Conservation (phyloP, 2,797 vertebrate genomes). For the Chelon labrosus region DNA sequence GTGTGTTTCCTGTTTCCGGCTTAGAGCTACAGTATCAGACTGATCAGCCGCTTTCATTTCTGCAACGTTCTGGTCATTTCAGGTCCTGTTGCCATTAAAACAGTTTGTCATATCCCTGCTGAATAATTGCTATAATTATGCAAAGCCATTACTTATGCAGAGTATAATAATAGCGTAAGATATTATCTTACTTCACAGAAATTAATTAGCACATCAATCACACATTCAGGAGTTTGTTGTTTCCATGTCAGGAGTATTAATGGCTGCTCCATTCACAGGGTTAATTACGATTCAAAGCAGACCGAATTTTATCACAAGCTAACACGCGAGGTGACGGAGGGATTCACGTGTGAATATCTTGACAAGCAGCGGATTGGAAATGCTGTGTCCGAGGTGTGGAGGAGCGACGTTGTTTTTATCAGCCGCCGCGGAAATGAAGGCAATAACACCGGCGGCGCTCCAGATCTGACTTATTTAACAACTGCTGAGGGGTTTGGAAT, state of each 20-base stretch:
- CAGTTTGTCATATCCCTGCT: constrained; percentile 14
- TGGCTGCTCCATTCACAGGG: constrained; percentile 18
- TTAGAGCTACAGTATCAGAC: too few species aligned
- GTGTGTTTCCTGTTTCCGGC: neutral
- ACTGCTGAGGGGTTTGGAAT: constrained; percentile 36
- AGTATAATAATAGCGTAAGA: constrained; percentile 48
- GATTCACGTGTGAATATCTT: constrained; percentile 14
- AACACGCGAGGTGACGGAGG: constrained; percentile 13
- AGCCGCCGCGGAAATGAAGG: neutral
- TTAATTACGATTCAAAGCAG: constrained; percentile 43
- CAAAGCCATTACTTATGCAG: constrained; percentile 29
- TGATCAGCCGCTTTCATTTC: neutral
- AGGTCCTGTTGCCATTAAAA: neutral
- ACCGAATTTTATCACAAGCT: constrained; percentile 19
- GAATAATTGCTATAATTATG: constrained; percentile 48
- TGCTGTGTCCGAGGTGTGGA: constrained; percentile 6
- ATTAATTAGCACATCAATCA: constrained; percentile 63
- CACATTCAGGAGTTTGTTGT: constrained; percentile 17
- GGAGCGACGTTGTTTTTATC: neutral
- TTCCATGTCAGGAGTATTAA: constrained; percentile 27
- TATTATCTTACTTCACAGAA: constrained; percentile 47
- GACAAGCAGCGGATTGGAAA: neutral
- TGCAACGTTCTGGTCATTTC: constrained; percentile 2
- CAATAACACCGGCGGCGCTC: constrained; percentile 18
- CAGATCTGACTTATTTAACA: constrained; percentile 44